A percentile compares a stretch with the other conserved stretches of the same genome.
Conservation (phyloP, 2,888 invertebrate genomes). For the Idaea straminata region DNA sequence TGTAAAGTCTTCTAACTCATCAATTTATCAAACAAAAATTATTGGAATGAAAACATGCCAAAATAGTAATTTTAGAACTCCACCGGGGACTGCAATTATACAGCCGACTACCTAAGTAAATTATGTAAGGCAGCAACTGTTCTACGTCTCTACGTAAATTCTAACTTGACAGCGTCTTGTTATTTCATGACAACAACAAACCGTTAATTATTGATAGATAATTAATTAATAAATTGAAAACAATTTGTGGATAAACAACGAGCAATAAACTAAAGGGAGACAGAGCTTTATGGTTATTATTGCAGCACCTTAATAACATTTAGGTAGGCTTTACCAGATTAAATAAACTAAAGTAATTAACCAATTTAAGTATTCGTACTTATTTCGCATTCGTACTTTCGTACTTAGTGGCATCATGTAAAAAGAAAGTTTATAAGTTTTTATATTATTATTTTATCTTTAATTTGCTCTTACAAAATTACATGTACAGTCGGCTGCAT, state of each 20-base stretch:
- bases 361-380: not conserved
- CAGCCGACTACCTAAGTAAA: too few relatives aligned
- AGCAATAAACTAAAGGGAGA: not conserved
- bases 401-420: too few relatives aligned
- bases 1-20: too few relatives aligned
- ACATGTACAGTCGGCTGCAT: too few relatives aligned
- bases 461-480: too few relatives aligned
- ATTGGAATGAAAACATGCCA: too few relatives aligned
- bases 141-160: not conserved
- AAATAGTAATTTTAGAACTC: too few relatives aligned
- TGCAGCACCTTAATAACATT: conserved; percentile 1
- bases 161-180: not conserved
- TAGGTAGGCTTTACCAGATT: not conserved
- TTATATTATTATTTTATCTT: too few relatives aligned
- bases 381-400: too few relatives aligned
- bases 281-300: conserved; percentile 2
- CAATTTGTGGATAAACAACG: not conserved
- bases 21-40: too few relatives aligned
- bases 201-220: conserved; percentile 3
- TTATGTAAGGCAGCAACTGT: not conserved
- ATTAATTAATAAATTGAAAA: conserved; percentile 2
- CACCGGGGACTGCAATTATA: too few relatives aligned
- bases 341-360: not conserved
- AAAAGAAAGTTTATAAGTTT: too few relatives aligned
- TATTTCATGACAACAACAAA: not conserved